Evolutionary conservation across 2,888 invertebrate species (phyloP).

Genomic region (Frankliniella intonsa): DNA sequence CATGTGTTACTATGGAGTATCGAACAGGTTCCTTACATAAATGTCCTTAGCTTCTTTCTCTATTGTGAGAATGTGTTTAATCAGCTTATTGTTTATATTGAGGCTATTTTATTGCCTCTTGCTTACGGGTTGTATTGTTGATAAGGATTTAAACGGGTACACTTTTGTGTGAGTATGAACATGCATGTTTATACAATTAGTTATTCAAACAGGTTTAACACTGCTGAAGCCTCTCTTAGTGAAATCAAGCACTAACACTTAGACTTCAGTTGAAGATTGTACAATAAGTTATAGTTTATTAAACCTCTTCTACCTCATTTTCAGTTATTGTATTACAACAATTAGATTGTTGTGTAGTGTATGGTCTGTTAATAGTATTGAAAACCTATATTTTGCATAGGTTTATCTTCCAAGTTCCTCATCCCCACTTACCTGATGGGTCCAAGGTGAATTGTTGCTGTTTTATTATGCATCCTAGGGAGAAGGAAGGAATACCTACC

Average conservation of each 20-base stretch:
- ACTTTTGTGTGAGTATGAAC: not conserved
- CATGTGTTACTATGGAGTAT: not conserved
- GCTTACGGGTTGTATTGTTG: constrained; percentile 22
- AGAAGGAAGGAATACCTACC: too few relatives aligned
- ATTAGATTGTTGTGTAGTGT: not conserved
- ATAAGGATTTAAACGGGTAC: constrained; percentile 13
- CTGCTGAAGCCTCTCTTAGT: not conserved
- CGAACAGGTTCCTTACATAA: too few relatives aligned
- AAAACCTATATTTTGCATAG: not conserved
- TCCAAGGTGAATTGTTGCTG: constrained; percentile 4
- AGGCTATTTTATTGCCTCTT: not conserved
- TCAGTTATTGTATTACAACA: not conserved
- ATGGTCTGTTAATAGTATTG: constrained; percentile 5
- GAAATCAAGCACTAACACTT: not conserved
- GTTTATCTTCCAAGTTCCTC: constrained; percentile 22
- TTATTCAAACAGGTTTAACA: not conserved
- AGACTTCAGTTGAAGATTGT: constrained; percentile 8
- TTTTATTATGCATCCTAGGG: not conserved
- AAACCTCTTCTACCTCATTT: constrained; percentile 21
- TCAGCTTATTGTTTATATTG: not conserved
- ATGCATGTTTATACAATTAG: not conserved
- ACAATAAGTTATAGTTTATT: constrained; percentile 4
- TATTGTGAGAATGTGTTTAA: not conserved
- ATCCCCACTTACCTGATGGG: constrained; percentile 5
- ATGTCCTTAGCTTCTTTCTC: too few relatives aligned